Conservation (phyloP, 2,888 invertebrate genomes). For the Ectemnius continuus region DNA sequence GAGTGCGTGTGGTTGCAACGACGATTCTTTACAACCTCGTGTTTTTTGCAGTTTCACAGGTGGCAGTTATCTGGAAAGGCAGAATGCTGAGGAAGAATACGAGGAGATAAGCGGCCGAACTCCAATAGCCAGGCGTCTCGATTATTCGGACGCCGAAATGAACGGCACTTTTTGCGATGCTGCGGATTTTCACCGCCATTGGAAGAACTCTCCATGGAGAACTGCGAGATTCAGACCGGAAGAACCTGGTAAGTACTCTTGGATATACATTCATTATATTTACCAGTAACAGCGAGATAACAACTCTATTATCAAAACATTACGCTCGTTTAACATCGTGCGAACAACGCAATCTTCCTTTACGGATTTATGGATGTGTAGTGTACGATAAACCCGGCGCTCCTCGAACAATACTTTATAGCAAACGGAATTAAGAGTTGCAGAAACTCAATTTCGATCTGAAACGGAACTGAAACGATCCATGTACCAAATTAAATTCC, state of each 20-base stretch:
- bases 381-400: no score
- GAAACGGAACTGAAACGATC: no score
- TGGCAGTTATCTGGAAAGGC: constrained; percentile 42
- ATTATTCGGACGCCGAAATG: constrained; percentile 56
- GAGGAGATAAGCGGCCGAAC: constrained; percentile 46
- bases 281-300: not conserved
- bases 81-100: constrained; percentile 35
- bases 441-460: no score
- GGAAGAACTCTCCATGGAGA: constrained; percentile 12
- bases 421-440: no score
- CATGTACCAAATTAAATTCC: no score
- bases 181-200: constrained; percentile 40
- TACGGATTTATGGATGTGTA: no score
- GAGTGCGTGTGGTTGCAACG: constrained; percentile 14
- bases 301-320: not conserved
- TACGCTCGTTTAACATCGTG: not conserved
- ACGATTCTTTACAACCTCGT: constrained; percentile 2
- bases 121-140: constrained; percentile 59
- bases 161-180: constrained; percentile 39
- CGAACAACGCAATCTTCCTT: no score
- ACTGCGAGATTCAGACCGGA: not conserved
- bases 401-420: no score
- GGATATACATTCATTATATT: not conserved
- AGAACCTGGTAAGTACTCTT: constrained; percentile 36
- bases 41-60: constrained; percentile 51